Base-by-base conservation (phyloP, 92 coral and sea anemone species). In the Siderastrea siderea region DNA sequence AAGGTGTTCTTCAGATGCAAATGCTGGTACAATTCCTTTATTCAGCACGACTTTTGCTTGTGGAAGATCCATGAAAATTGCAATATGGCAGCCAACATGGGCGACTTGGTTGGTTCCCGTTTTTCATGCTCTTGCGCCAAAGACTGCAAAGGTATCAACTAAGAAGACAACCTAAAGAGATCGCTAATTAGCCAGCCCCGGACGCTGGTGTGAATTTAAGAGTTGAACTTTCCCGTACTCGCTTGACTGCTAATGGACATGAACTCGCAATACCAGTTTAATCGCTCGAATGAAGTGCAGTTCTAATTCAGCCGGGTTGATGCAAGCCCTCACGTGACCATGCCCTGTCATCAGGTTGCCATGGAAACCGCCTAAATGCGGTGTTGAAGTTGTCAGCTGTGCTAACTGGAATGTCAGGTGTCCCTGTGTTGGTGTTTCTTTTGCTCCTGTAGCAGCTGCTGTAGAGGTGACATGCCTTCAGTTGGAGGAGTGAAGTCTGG, bases 401-500 rank as follows among this genome's bases (percentile, higher is more conserved):
- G 60, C 5, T 17, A 49, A 0, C 72, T 47, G 65, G 12, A 11
- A 9, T 44, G 19, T 82, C 87, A 84, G 13, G 81, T 84, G 94
- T 91, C 95, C 75, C 88, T 91, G 61, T 83, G 82, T 53, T 96
- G 96, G 66, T 94, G 96, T 68, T 94, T 96, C 92, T 95, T 96
- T 84, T 96, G 99, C 89, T 96, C 98, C 81, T 97, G 98, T 12
- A 97, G 92, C 67, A 97, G 92, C 81, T 97, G 99, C 71, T 97
- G 98, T 11, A 97, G 92, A 60, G 99, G 98, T 15, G 99, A 95
- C 78, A 97, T 84, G 38, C 98, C 98, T 71, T 93, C 96, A 65
- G 94, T 38, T 48, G 91, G 83, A 13, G 94, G 94, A 13, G 95
- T 91, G 80, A 96, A 91, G 49, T 94, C 96, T 16, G 98, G 90